phyloP scores from a whole-genome alignment of 2,113 vertebrate genomes.

The Xiphophorus hellerii region DNA sequence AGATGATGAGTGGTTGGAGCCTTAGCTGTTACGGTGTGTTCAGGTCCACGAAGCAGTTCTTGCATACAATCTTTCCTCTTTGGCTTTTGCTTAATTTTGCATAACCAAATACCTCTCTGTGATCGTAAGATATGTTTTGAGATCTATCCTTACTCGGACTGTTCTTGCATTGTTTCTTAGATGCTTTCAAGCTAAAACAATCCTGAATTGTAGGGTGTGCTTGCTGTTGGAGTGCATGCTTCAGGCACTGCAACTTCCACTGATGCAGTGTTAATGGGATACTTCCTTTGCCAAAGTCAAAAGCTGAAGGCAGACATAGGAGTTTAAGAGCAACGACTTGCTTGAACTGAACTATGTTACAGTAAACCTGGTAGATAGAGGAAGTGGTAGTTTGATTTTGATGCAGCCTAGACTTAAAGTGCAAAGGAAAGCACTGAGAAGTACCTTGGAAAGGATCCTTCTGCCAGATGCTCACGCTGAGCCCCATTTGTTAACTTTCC shows the following conservation, averaged over 20 bases:
- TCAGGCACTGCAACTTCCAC: background rate
- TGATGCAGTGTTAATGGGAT: background rate
- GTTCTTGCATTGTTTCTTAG: background rate
- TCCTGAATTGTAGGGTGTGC: constrained; percentile 26
- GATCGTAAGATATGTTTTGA: background rate
- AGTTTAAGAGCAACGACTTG: background rate
- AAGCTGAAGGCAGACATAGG: background rate
- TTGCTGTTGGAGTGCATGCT: background rate
- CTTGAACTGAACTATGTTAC: background rate
- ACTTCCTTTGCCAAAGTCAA: background rate
- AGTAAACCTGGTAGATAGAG: background rate
- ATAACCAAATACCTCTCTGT: background rate
- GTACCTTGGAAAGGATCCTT: background rate
- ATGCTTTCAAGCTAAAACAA: constrained; percentile 5
- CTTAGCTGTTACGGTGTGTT: background rate
- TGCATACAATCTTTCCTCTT: background rate
- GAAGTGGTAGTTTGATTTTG: background rate
- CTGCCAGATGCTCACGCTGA: background rate
- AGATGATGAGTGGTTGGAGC: background rate
- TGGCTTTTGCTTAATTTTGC: background rate
- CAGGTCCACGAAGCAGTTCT: background rate
- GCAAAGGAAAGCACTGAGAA: background rate
- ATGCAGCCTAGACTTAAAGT: background rate
- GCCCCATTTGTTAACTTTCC: background rate
- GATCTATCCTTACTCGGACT: background rate